Evolutionary conservation across 2,797 vertebrate genomes (phyloP).

Genomic region (Falco cherrug): DNA sequence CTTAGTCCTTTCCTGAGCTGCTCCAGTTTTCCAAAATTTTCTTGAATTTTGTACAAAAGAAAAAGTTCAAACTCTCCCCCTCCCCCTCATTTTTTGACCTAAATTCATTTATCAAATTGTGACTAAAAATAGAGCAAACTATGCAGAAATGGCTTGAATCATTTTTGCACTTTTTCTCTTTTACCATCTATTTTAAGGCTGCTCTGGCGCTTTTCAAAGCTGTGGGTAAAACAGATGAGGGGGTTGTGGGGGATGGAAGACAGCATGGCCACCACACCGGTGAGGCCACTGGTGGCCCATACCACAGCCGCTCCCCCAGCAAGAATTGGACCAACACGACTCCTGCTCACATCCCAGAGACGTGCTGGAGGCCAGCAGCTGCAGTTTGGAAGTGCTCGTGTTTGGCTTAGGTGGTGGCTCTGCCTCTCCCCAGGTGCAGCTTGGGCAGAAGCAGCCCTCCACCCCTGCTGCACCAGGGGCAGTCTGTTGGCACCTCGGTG

Average conservation of each 20-base stretch:
- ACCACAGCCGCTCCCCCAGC: neutral
- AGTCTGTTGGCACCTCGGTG: neutral
- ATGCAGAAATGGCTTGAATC: neutral
- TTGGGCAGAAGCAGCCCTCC: neutral
- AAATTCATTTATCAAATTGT: conserved; percentile 42
- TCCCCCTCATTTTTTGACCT: neutral
- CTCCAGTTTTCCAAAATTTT: neutral
- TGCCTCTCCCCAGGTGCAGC: neutral
- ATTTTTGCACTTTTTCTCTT: neutral
- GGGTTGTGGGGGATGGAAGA: neutral
- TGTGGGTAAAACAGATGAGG: neutral
- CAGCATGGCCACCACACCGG: neutral
- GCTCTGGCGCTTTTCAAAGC: neutral
- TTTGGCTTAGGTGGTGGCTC: neutral
- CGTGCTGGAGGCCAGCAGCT: neutral
- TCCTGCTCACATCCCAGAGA: neutral
- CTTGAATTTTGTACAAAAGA: neutral
- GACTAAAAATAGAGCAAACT: conserved; percentile 1
- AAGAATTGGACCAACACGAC: fast-evolving
- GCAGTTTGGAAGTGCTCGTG: neutral
- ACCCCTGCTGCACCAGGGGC: neutral
- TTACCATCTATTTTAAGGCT: neutral
- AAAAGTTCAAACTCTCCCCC: neutral
- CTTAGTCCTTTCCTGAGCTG: neutral
- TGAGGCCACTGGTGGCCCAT: neutral